These are phyloP conservation scores for Wasmannia auropunctata DNA, from an alignment of 1,140 invertebrate species.

Conservation along the genomic window DNA sequence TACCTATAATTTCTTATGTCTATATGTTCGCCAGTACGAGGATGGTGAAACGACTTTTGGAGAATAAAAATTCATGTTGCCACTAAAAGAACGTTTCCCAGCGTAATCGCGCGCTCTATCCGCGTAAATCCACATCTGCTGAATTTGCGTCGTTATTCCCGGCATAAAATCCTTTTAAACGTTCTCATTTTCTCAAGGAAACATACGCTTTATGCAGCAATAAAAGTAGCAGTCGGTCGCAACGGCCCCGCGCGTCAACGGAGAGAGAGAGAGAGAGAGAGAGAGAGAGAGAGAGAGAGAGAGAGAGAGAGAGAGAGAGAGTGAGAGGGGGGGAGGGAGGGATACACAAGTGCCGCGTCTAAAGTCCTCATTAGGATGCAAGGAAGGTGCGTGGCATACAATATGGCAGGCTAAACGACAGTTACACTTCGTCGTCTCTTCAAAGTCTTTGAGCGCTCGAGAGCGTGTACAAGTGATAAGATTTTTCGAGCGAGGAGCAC, in stretches of 20 bases:
- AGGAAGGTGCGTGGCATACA: constrained; percentile 33
- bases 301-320: neutral
- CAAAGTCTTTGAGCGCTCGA: constrained; percentile 38
- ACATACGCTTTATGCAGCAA: constrained; percentile 37
- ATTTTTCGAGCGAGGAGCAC: constrained; percentile 40
- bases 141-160: constrained; percentile 48
- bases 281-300: neutral
- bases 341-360: constrained; percentile 5
- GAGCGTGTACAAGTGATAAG: constrained; percentile 41
- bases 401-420: constrained; percentile 46
- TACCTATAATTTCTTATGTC: neutral
- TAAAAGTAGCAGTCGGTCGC: constrained; percentile 37
- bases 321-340: too few species aligned
- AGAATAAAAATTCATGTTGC: constrained; percentile 51
- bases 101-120: constrained; percentile 33
- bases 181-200: constrained; percentile 40
- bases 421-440: constrained; percentile 40
- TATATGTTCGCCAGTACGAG: neutral
- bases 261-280: neutral
- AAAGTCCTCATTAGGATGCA: constrained; percentile 51
- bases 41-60: constrained; percentile 12
- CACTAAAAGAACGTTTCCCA: constrained; percentile 49
- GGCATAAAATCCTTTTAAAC: constrained; percentile 52
- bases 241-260: neutral
- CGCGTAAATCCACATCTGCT: constrained; percentile 51